A percentile compares a stretch with the other conserved stretches of the same genome.
phyloP scores from a whole-genome alignment of 2,113 vertebrate species.

The Gymnorhina tibicen region DNA sequence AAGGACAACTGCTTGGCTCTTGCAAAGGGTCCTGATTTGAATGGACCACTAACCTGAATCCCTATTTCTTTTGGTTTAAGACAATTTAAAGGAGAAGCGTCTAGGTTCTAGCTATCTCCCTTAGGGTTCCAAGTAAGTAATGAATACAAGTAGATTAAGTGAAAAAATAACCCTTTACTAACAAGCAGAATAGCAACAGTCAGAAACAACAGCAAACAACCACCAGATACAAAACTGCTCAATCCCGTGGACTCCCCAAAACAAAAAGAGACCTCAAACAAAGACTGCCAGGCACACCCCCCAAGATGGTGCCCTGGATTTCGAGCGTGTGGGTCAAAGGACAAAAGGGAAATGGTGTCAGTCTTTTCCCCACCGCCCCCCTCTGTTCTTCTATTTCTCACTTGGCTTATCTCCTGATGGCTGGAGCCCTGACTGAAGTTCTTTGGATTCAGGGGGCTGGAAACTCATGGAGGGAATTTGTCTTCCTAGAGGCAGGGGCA shows the following conservation, averaged over 20 bases:
- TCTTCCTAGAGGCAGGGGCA: background rate
- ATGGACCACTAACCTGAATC: background rate
- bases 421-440: background rate
- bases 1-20: background rate
- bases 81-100: background rate
- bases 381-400: background rate
- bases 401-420: background rate
- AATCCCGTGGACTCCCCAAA: background rate
- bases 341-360: background rate
- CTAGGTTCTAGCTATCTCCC: background rate
- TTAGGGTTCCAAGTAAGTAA: background rate
- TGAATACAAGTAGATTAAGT: background rate
- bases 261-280: background rate
- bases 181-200: background rate
- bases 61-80: background rate
- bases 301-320: background rate
- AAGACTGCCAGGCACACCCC: background rate
- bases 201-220: background rate
- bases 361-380: fast-evolving
- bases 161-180: background rate
- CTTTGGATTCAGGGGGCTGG: background rate
- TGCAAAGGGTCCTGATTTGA: background rate
- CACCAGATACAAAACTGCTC: background rate
- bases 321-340: background rate
- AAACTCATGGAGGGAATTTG: background rate